Percentiles rank a stretch among this genome's conserved stretches.
These are phyloP conservation scores for Palloptera scutellata DNA, from an alignment of 2,888 invertebrate genomes.

Conservation along the genomic window DNA sequence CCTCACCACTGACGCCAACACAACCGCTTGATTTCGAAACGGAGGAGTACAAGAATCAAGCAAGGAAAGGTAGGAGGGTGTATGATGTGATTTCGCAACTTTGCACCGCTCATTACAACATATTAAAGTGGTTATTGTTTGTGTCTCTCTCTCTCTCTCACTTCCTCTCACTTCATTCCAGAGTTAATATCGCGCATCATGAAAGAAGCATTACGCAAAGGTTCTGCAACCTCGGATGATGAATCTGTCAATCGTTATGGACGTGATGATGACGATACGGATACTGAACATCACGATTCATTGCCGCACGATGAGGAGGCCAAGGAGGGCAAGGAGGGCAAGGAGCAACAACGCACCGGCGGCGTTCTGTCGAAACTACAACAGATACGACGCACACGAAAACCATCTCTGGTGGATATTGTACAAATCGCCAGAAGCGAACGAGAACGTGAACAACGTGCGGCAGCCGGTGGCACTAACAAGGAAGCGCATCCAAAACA, in stretches of 20 bases:
- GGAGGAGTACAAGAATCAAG: slow-evolving; percentile 62
- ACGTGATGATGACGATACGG: slow-evolving; percentile 70
- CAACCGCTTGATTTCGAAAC: slow-evolving; percentile 56
- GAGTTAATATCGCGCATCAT: slow-evolving; percentile 63
- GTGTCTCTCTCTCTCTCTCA: not conserved
- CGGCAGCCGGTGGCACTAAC: slow-evolving; percentile 31
- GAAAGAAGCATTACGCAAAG: slow-evolving; percentile 67
- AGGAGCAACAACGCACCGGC: too few species aligned
- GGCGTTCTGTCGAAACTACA: slow-evolving; percentile 49
- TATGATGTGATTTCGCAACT: too few species aligned
- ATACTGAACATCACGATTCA: slow-evolving; percentile 76
- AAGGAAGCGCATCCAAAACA: slow-evolving; percentile 54
- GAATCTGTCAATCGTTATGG: slow-evolving; percentile 58
- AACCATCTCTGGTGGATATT: slow-evolving; percentile 61
- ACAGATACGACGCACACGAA: slow-evolving; percentile 55
- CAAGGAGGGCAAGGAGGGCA: slow-evolving; percentile 51
- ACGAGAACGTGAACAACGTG: slow-evolving; percentile 49
- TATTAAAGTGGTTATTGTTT: too few species aligned
- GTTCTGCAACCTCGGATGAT: slow-evolving; percentile 68
- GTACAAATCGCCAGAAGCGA: slow-evolving; percentile 58
- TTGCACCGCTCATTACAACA: too few species aligned
- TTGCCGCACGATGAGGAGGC: slow-evolving; percentile 70
- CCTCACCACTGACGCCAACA: slow-evolving; percentile 58
- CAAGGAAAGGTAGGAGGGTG: slow-evolving; percentile 56
- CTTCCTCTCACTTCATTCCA: slow-evolving; percentile 31